Base-by-base conservation (phyloP, 2,113 vertebrate species). In the Corythaixoides concolor region DNA sequence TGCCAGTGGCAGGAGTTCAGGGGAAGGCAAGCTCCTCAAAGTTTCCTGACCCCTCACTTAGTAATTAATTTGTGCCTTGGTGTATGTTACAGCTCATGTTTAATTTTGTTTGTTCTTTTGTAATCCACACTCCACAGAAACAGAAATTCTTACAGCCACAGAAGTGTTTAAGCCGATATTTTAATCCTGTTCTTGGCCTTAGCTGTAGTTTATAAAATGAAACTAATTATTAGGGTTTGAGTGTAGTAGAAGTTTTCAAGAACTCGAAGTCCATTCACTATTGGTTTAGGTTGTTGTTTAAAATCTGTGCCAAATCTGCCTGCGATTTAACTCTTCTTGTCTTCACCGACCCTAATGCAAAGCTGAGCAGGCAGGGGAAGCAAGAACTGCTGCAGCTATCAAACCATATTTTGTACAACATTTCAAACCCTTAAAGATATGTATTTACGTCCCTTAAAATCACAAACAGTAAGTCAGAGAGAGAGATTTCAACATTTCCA, bases 41-140 rank as follows among this genome's bases (percentile, higher is more conserved):
- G 15, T 52, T 52, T 45, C 49, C 59, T 63, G 47, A 50, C 6
- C 17, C 32, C 21, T 0, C 0, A 16, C 2, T 50, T 21, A 27
- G 26, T 35, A 35, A 49, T 49, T 66, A n/a, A 17, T 81, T 55
- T 43, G 33, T 32, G 52, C 56, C 45, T 49, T 22, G 16, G 32
- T 24, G 12, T 37, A 9, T 12, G 35, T 50, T 49, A 47, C 63
- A 85, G 58, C 58, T 64, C 15, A 2, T 15, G 12, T 23, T n/a
- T 88, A 33, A 4, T 62, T 68, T 56, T 50, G 28, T 41, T 35
- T 67, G 24, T 68, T n/a, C 47, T 35, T 68, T 39, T n/a, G 6
- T 30, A 58, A 74, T 63, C 53, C 21, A 27, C 7, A 4, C 35
- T 26, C 76, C 53, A 8, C 41, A 22, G 43, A 3, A 58, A 66